Evolutionary conservation across 2,113 vertebrate genomes (phyloP), one percentile per base, ranked within the genome.

Genomic region (Bagarius yarrelli): DNA sequence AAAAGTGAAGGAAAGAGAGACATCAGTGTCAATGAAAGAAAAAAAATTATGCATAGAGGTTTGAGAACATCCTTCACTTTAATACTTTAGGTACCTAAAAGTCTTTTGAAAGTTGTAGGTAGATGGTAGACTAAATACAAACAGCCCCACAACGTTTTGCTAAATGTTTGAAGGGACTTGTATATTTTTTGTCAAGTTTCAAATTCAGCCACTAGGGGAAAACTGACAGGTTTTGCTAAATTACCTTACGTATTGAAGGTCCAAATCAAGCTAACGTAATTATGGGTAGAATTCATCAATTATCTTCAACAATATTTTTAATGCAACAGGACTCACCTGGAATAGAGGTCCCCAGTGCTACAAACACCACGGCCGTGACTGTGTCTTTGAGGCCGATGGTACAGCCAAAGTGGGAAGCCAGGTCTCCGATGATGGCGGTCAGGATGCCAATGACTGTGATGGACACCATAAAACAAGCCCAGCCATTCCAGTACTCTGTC

Each of bases 391-490:
- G 94, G 8, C 96, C 95, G 2, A 97, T 92, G 0, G 96, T 97
- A 90, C 96, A 97, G 87, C 96, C 96, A 1, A 97, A 97, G 88
- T 97, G 96, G 0, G 96, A 97, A 5, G 96, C 96, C 74, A 97
- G 76, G 79, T 97, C 96, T 0, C 96, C 96, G 6, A 97, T 97
- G 89, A 97, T 14, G 47, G 96, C 95, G 0, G 96, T 97, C 82
- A 97, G 94, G 61, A 97, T 1, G 13, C 96, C 96, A 0, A 97
- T 96, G 86, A 89, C 92, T 23, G 90, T 87, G 89, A 97, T 97
- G 90, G 93, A 95, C 83, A 96, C 94, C 0, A 91, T 79, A 21
- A 97, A 97, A 86, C 96, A 97, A 85, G 96, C 96, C 96, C 96
- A 97, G 85, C 96, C 96, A 0, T 96, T 96, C 95, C 96, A 96